Base-by-base conservation (phyloP, 2,888 invertebrate genomes). In the Punctoribates punctum region DNA sequence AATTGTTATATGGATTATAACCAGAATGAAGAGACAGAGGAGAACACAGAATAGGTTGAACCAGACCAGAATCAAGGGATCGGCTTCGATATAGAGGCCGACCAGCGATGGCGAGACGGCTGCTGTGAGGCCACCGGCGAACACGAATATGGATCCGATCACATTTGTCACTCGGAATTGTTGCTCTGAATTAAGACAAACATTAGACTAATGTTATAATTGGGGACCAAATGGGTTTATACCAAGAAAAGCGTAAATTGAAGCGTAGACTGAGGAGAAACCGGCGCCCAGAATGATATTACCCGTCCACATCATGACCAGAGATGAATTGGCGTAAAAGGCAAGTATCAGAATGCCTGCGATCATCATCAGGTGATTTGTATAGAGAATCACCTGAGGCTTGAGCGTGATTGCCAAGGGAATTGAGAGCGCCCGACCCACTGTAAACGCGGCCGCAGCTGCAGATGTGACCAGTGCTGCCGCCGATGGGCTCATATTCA, bases 231-330 rank as follows among this genome's bases (percentile, higher is more conserved):
- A 60, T 60, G 3, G 13, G 34, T 62, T n/a, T 27, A 62, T 62
- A 62, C 62, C 75, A 17, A 77, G 27, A 51, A 77, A 77, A 17
- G 77, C 75, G 48, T 75, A 75, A 54, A 77, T 75, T 6, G 77
- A 77, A 8, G 77, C 75, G 54, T 77, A 77, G 15, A 77, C 70
- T 17, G 75, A 75, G 9, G 73, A 73, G 20, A 75, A 73, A n/a
- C 75, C 75, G 38, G 72, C 54, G 29, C 77, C 77, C 34, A 77
- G 73, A 25, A 75, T 73, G 23, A 73, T 60, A 25, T 62, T 75
- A 9, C 75, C 75, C 20, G 73, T 73, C 77, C 77, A 77, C n/a
- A 77, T 51, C 72, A 75, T 54, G 11, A 51, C n/a, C 25, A 72
- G 23, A 5, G 75, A 75, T 17, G 62, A 29, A 27, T 77, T 75